Evolutionary conservation across 2,113 vertebrate genomes (phyloP), one percentile per base, ranked within the genome.

Genomic region (Tautogolabrus adspersus): DNA sequence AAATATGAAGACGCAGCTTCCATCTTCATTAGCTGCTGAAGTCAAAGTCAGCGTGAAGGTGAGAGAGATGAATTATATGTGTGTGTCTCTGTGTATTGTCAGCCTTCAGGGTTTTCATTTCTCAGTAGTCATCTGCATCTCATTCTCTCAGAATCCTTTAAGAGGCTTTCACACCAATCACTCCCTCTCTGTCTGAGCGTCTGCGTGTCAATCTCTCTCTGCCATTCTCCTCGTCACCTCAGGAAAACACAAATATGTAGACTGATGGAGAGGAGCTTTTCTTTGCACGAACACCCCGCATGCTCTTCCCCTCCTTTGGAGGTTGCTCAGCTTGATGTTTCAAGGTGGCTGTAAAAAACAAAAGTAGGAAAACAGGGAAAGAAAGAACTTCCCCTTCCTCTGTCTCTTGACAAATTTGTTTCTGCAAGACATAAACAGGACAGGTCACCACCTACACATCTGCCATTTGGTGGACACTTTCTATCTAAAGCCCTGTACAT

Each of bases 41-140:
- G 86, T 79, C 75, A 70, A 91, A 91, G 86, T 83, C 75, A 16
- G 88, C 69, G 34, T 89, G 86, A 91, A 87, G 84, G 88, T 87
- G 84, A 86, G 73, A 52, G 64, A 68, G 77, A 86, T 79, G 80
- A 83, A 75, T 12, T 15, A 49, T 18, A 80, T 86, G 21, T 44
- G 21, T 44, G 52, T 64, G 72, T 10, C 10, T 52, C 34, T 66
- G 59, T 73, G 62, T 66, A 22, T 66, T 67, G 49, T 72, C 49
- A 54, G 71, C 51, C 63, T 51, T 44, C 68, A 68, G 52, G 44
- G 72, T 77, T 79, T 83, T 71, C 55, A 52, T 59, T 77, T 51
- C 73, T 66, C 66, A 66, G 55, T 74, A 75, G 75, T 83, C 70
- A 74, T 83, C 67, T 86, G 63, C 77, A 70, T 87, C 77, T 88